Conservation (phyloP, 2,113 vertebrate species). For the Rhagologus leucostigma region DNA sequence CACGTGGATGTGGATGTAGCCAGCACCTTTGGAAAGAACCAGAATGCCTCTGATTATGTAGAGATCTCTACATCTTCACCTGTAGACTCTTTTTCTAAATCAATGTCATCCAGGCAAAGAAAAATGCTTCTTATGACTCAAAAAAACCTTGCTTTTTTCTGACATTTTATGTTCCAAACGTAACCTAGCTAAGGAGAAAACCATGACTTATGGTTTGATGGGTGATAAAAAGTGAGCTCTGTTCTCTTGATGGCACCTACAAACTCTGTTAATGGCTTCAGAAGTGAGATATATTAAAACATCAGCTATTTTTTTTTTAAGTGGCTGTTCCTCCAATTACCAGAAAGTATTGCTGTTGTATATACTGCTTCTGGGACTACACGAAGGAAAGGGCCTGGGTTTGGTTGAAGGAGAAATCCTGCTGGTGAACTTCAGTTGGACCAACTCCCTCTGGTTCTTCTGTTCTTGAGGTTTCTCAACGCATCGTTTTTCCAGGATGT, state of each 20-base stretch:
- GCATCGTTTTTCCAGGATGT: neutral
- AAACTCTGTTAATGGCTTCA: neutral
- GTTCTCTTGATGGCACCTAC: fast-evolving
- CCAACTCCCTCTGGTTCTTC: neutral
- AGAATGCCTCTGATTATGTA: neutral
- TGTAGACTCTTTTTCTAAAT: neutral
- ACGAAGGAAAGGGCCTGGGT: neutral
- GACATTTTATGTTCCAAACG: neutral
- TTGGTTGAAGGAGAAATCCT: neutral
- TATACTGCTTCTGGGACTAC: neutral
- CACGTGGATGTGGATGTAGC: neutral
- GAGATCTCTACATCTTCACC: neutral
- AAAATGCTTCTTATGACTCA: neutral
- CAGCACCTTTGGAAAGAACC: neutral
- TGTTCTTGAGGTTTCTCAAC: neutral
- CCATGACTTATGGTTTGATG: neutral
- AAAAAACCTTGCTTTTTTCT: neutral
- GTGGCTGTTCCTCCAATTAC: neutral
- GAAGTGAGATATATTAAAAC: neutral
- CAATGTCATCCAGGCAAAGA: neutral
- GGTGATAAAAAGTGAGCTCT: neutral
- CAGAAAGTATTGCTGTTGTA: neutral
- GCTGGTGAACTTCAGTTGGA: neutral
- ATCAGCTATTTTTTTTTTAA: neutral
- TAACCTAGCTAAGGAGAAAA: neutral